A percentile compares a stretch with the other conserved stretches of the same genome.
phyloP scores from a whole-genome alignment of 2,113 vertebrate species.

The Struthio camelus region DNA sequence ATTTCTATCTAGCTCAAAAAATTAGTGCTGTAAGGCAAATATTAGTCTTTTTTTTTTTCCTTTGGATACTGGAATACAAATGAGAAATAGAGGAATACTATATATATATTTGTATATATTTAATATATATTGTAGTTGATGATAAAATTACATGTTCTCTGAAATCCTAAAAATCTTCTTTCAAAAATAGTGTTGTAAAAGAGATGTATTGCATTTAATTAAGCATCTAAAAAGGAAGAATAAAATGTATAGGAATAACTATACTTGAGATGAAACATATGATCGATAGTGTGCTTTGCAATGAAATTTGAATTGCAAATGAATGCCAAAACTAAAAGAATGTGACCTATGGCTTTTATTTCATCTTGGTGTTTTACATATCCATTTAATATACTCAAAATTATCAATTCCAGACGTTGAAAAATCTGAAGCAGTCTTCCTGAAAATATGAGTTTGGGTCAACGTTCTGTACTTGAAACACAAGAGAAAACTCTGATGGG shows the following conservation, averaged over 20 bases:
- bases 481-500: background rate
- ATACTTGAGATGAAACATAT: background rate
- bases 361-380: background rate
- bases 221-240: background rate
- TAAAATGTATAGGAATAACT: background rate
- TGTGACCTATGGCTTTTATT: background rate
- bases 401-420: background rate
- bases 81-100: background rate
- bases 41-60: background rate
- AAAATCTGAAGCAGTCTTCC: background rate
- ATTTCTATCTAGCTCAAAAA: background rate
- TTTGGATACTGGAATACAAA: background rate
- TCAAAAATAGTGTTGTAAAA: background rate
- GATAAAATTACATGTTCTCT: background rate
- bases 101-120: background rate
- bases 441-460: background rate
- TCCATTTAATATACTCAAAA: background rate
- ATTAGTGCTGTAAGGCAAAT: background rate
- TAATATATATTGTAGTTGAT: background rate
- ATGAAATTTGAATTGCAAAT: background rate
- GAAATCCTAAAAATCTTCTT: background rate
- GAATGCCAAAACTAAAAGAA: background rate
- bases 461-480: background rate
- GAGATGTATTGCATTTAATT: background rate
- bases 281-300: background rate